phyloP scores from a whole-genome alignment of 2,888 invertebrate genomes.

The Drosophila eohydei region DNA sequence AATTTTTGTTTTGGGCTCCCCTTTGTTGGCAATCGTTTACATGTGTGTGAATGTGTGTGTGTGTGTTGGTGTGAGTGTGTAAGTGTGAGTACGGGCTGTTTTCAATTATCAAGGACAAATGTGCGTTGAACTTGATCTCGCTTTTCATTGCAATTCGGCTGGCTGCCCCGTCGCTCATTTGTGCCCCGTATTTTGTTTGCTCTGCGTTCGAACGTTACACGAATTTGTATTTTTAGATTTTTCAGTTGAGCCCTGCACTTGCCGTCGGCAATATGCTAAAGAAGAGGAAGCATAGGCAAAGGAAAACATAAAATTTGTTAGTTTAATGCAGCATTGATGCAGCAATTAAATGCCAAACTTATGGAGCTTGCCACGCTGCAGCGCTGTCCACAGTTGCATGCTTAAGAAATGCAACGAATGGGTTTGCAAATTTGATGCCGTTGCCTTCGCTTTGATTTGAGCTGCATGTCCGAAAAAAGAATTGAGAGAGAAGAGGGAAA shows the following conservation, averaged over 20 bases:
- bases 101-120: slow-evolving; percentile 81
- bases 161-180: slow-evolving; percentile 30
- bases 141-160: slow-evolving; percentile 65
- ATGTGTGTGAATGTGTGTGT: slow-evolving; percentile 16
- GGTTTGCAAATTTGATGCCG: slow-evolving; percentile 54
- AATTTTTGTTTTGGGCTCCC: slow-evolving; percentile 69
- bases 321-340: slow-evolving; percentile 62
- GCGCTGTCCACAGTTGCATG: slow-evolving; percentile 7
- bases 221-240: slow-evolving; percentile 58
- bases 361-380: slow-evolving; percentile 44
- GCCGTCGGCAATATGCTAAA: slow-evolving; percentile 1
- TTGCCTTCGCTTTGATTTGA: slow-evolving; percentile 65
- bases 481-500: slow-evolving; percentile 1
- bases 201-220: too few relatives aligned
- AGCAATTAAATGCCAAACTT: slow-evolving; percentile 70
- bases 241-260: slow-evolving; percentile 39
- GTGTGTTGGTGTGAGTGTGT: slow-evolving; percentile 16
- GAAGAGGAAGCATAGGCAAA: background rate
- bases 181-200: slow-evolving; percentile 61
- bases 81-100: slow-evolving; percentile 39
- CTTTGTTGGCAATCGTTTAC: slow-evolving; percentile 32
- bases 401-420: slow-evolving; percentile 64
- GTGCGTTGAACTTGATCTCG: slow-evolving; percentile 81
- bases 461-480: slow-evolving; percentile 59
- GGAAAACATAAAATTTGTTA: slow-evolving; percentile 67